phyloP scores from a whole-genome alignment of 2,888 invertebrate genomes.

The Euzetes globulus region DNA sequence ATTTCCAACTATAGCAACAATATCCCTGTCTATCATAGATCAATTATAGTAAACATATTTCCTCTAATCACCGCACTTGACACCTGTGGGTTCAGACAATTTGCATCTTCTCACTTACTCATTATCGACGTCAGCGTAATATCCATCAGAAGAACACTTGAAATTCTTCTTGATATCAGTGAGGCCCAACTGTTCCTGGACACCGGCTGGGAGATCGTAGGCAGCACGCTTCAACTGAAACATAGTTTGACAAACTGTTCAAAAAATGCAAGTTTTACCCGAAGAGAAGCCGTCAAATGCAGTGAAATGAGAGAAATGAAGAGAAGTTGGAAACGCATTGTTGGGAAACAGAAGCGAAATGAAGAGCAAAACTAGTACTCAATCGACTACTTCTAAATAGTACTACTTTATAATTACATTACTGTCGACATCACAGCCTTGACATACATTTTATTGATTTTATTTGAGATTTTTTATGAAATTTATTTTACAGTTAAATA shows the following conservation, averaged over 20 bases:
- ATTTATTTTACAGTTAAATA: not conserved
- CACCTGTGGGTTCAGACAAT: too few species aligned
- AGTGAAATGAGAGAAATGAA: not conserved
- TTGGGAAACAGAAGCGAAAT: not conserved
- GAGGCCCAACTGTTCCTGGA: constrained; percentile 16
- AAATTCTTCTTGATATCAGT: constrained; percentile 15
- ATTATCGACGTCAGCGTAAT: constrained; percentile 23
- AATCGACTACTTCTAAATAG: not conserved
- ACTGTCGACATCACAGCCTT: not conserved
- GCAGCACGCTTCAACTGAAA: constrained; percentile 7
- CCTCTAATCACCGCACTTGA: too few species aligned
- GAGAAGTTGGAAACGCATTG: too few species aligned
- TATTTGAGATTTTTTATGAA: too few species aligned
- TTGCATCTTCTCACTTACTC: not conserved
- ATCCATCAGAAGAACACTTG: constrained; percentile 31
- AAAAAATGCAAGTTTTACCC: not conserved
- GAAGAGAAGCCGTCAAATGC: not conserved
- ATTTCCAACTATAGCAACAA: too few species aligned
- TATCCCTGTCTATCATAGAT: too few species aligned
- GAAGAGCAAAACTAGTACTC: not conserved
- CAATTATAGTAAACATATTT: too few species aligned
- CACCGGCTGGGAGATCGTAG: constrained; percentile 29
- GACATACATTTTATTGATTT: not conserved
- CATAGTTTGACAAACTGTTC: not conserved
- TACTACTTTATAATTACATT: not conserved